These are phyloP conservation scores for Perdita meconis DNA, from an alignment of 2,888 invertebrate genomes.

Conservation along the genomic window DNA sequence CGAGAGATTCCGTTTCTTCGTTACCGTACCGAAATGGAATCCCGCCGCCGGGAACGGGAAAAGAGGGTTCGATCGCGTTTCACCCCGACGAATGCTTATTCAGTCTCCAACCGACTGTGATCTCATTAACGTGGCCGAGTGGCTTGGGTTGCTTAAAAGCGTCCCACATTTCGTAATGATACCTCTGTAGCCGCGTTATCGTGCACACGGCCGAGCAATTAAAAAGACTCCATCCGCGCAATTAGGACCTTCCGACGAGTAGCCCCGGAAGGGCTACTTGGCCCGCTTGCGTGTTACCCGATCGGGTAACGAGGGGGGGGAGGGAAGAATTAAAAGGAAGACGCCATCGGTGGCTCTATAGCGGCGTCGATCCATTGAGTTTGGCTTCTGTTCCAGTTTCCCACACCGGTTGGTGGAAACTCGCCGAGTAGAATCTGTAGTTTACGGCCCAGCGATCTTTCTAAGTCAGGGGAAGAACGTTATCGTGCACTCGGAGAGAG, in stretches of 20 bases:
- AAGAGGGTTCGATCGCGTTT: constrained; percentile 47
- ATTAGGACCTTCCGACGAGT: constrained; percentile 53
- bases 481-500: constrained; percentile 26
- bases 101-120: constrained; percentile 63
- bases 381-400: constrained; percentile 39
- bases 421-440: constrained; percentile 29
- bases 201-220: constrained; percentile 61
- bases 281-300: constrained; percentile 33
- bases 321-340: constrained; percentile 33
- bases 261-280: constrained; percentile 39
- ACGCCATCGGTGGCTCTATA: constrained; percentile 3
- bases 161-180: constrained; percentile 69
- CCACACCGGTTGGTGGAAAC: constrained; percentile 19
- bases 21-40: constrained; percentile 34
- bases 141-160: constrained; percentile 65
- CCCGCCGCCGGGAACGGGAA: not conserved
- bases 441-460: constrained; percentile 43
- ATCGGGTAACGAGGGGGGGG: not conserved
- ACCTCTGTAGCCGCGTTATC: constrained; percentile 60
- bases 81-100: constrained; percentile 51
- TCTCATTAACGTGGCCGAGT: constrained; percentile 71
- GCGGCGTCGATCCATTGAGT: constrained; percentile 32
- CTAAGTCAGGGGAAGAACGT: constrained; percentile 21
- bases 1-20: constrained; percentile 48
- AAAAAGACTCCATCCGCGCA: constrained; percentile 63